phyloP scores from a whole-genome alignment of 2,888 invertebrate species.

The Deroplatys truncata region DNA sequence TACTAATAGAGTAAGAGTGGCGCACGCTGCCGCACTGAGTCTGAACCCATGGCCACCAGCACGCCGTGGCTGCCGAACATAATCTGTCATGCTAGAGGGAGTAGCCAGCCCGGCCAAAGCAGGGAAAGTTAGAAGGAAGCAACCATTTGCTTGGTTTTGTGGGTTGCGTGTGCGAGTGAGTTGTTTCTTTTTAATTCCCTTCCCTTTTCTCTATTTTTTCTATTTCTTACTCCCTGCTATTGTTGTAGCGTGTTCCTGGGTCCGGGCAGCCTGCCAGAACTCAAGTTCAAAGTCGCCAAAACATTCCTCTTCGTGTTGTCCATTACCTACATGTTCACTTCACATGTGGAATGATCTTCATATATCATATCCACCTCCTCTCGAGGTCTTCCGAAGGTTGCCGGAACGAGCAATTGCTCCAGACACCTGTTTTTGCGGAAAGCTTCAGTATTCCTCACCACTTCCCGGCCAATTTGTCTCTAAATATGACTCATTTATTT shows the following conservation, averaged over 20 bases:
- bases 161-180: background rate
- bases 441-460: background rate
- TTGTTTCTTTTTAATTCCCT: background rate
- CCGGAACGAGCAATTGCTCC: no score
- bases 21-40: background rate
- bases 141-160: background rate
- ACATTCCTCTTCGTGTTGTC: background rate
- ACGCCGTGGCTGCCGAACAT: background rate
- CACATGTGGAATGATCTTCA: background rate
- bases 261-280: slow-evolving; percentile 8
- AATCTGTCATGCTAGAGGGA: background rate
- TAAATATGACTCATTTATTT: background rate
- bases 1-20: background rate
- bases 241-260: slow-evolving; percentile 5
- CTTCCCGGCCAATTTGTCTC: background rate
- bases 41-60: background rate
- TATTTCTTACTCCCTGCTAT: slow-evolving; percentile 1
- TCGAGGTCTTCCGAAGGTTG: background rate
- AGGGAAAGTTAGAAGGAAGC: background rate
- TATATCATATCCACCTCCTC: background rate
- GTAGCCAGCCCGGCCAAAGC: background rate
- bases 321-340: background rate
- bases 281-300: slow-evolving; percentile 20
- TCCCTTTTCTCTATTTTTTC: background rate
- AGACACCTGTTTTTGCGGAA: background rate